Conservation (phyloP, 2,888 invertebrate species). For the Drosophila meridiana region DNA sequence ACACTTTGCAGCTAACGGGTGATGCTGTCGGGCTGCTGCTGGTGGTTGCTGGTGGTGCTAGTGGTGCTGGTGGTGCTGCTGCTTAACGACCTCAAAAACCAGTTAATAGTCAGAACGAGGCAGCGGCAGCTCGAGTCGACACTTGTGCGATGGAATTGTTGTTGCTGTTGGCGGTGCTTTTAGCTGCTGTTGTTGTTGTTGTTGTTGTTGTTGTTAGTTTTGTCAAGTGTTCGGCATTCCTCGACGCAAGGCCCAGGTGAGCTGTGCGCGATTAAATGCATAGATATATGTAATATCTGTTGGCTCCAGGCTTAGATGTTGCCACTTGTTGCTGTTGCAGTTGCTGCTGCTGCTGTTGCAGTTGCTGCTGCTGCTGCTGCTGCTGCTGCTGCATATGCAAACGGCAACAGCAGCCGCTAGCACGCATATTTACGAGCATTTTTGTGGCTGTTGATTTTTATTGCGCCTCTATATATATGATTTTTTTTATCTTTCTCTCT, state of each 20-base stretch:
- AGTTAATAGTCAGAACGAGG: conserved; percentile 54
- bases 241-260: conserved; percentile 44
- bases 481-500: conserved; percentile 25
- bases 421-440: conserved; percentile 63
- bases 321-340: conserved; percentile 11
- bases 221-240: conserved; percentile 68
- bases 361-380: conserved; percentile 7
- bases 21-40: conserved; percentile 42
- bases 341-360: background rate
- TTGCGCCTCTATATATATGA: conserved; percentile 33
- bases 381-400: conserved; percentile 36
- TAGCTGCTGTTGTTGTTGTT: conserved; percentile 6
- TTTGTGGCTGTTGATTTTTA: conserved; percentile 59
- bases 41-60: conserved; percentile 12
- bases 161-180: conserved; percentile 34
- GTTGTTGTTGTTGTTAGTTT: conserved; percentile 29
- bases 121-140: conserved; percentile 38
- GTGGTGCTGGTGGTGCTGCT: conserved; percentile 21
- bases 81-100: conserved; percentile 71
- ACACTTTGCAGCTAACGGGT: conserved; percentile 52
- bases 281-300: conserved; percentile 27
- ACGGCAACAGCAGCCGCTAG: conserved; percentile 34
- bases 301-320: conserved; percentile 31
- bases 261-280: conserved; percentile 46
- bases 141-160: conserved; percentile 54